Conservation (phyloP, 2,888 invertebrate genomes). For the Hartigia nigra region DNA sequence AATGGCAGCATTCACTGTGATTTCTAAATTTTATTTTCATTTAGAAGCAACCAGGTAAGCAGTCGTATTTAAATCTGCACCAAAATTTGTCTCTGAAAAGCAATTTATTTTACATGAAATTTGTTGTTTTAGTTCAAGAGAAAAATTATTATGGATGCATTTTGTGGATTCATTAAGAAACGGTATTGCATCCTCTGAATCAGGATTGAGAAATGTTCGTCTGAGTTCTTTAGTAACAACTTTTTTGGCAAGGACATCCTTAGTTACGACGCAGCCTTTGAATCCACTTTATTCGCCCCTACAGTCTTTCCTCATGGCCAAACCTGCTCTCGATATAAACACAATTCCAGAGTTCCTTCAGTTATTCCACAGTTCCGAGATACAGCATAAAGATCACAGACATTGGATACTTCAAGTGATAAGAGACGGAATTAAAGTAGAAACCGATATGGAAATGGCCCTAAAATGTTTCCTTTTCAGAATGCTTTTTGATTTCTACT, state of each 20-base stretch:
- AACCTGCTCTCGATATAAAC: constrained; percentile 79
- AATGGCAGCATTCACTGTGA: constrained; percentile 78
- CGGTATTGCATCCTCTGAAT: constrained; percentile 66
- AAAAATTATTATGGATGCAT: constrained; percentile 75
- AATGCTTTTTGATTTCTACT: constrained; percentile 79
- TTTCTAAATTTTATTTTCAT: constrained; percentile 80
- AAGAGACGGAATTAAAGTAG: constrained; percentile 79
- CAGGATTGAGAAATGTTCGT: constrained; percentile 41
- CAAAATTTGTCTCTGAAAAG: not conserved
- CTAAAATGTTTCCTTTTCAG: constrained; percentile 82
- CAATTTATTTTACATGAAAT: not conserved
- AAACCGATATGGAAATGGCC: constrained; percentile 79
- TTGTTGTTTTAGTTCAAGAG: constrained; percentile 68
- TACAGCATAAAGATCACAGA: constrained; percentile 76
- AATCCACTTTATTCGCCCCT: constrained; percentile 82
- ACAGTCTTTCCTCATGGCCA: constrained; percentile 82
- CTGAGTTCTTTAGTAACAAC: constrained; percentile 74
- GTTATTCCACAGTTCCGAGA: constrained; percentile 83
- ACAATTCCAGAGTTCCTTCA: constrained; percentile 90
- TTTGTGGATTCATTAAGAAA: constrained; percentile 76
- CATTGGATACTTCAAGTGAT: constrained; percentile 84
- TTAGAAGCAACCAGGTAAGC: constrained; percentile 77
- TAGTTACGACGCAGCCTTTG: constrained; percentile 79
- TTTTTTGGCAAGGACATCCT: constrained; percentile 78
- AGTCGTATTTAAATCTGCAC: not conserved